Percentiles rank a stretch among this genome's conserved stretches.
phyloP scores from a whole-genome alignment of 2,888 invertebrate species.

The Drosophila nigricruria region DNA sequence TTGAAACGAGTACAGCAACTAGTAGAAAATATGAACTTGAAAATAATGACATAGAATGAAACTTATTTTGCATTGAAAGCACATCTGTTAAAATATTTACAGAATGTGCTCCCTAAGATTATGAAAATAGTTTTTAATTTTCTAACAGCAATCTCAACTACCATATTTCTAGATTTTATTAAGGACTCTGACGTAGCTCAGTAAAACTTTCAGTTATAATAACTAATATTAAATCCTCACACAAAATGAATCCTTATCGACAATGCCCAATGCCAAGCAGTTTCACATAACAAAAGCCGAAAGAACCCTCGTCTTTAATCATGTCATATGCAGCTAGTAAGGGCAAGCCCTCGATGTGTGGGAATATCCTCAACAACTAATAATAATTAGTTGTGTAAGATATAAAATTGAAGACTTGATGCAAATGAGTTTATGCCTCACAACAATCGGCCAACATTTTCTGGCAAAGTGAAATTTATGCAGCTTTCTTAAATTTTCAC shows the following conservation, averaged over 20 bases:
- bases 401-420: slow-evolving; percentile 25
- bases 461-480: slow-evolving; percentile 51
- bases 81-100: neutral
- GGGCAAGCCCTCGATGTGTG: neutral
- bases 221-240: slow-evolving; percentile 55
- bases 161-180: neutral
- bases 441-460: neutral
- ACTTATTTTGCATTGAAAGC: neutral
- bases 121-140: neutral
- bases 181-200: neutral
- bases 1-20: too few species aligned
- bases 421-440: slow-evolving; percentile 27
- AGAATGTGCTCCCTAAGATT: neutral
- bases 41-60: neutral
- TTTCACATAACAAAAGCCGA: slow-evolving; percentile 16
- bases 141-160: neutral
- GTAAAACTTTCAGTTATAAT: slow-evolving; percentile 12
- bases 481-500: slow-evolving; percentile 46
- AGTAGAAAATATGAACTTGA: too few species aligned
- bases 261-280: slow-evolving; percentile 2
- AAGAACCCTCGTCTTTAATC: slow-evolving; percentile 31
- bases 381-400: slow-evolving; percentile 25
- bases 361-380: slow-evolving; percentile 7
- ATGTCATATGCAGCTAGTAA: slow-evolving; percentile 44
- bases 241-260: neutral